Evolutionary conservation across 2,797 vertebrate genomes (phyloP).

Genomic region (Astyanax mexicanus): DNA sequence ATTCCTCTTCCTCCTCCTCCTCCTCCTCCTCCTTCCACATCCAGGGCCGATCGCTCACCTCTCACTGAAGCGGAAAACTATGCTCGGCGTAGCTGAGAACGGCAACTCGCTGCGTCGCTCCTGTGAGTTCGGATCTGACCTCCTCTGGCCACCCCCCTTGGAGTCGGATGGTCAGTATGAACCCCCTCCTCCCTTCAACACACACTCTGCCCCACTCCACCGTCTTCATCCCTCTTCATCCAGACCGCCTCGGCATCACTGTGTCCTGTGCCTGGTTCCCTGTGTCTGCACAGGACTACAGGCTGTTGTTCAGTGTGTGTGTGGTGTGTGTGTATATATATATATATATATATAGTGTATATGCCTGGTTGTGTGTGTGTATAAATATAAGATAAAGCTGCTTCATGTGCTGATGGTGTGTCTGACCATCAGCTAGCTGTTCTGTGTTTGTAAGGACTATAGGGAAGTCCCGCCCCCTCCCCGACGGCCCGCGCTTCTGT

Average conservation of each 20-base stretch:
- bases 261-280: constrained; percentile 31
- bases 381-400: neutral
- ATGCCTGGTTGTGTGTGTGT: neutral
- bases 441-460: constrained; percentile 16
- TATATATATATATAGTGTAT: no score
- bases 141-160: constrained; percentile 83
- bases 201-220: neutral
- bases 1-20: constrained; percentile 18
- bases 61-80: constrained; percentile 83
- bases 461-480: neutral
- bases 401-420: constrained; percentile 16
- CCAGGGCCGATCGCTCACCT: constrained; percentile 74
- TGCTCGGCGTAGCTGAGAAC: constrained; percentile 80
- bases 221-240: constrained; percentile 28
- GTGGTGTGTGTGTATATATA: constrained; percentile 22
- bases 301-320: constrained; percentile 29
- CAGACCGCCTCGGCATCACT: constrained; percentile 29
- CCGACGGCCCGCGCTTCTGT: neutral
- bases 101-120: constrained; percentile 82
- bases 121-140: constrained; percentile 85
- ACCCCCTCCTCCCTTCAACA: constrained; percentile 8
- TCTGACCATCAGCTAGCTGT: constrained; percentile 16
- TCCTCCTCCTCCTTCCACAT: constrained; percentile 41
- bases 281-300: constrained; percentile 21
- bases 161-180: constrained; percentile 82